These are phyloP conservation scores for Epirrhoe tristata DNA, from an alignment of 2,888 invertebrate genomes.

Conservation along the genomic window DNA sequence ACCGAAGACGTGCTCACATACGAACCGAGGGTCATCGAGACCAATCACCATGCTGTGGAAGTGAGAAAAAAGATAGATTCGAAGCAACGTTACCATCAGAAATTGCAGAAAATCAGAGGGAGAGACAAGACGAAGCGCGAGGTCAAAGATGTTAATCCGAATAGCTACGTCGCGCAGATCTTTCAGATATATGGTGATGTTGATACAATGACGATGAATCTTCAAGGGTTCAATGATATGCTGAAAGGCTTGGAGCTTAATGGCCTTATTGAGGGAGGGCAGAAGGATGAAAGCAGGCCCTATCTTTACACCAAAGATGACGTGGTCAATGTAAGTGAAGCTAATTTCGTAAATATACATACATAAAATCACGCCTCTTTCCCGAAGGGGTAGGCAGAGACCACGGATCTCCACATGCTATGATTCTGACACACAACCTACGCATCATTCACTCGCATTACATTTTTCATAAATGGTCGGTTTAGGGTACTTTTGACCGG, in stretches of 20 bases:
- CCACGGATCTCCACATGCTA: too few species aligned
- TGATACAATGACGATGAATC: constrained; percentile 85
- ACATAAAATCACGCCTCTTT: too few species aligned
- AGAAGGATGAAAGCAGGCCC: constrained; percentile 57
- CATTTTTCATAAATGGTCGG: too few species aligned
- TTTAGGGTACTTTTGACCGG: too few species aligned
- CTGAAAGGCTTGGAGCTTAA: constrained; percentile 85
- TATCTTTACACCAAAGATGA: constrained; percentile 65
- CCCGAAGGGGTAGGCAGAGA: too few species aligned
- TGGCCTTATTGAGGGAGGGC: constrained; percentile 77
- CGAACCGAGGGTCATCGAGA: constrained; percentile 54
- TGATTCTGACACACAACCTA: too few species aligned
- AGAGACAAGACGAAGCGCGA: constrained; percentile 60
- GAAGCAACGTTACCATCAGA: constrained; percentile 61
- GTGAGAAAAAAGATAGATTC: constrained; percentile 57
- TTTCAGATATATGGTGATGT: constrained; percentile 86
- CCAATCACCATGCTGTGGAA: constrained; percentile 52
- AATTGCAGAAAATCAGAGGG: constrained; percentile 60
- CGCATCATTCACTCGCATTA: too few species aligned
- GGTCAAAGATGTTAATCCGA: constrained; percentile 72
- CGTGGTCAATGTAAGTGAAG: constrained; percentile 76
- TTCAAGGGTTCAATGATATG: constrained; percentile 77
- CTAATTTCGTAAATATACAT: too few species aligned
- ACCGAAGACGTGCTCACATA: constrained; percentile 56
- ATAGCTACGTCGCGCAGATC: constrained; percentile 87